Percentiles rank a stretch among this genome's conserved stretches.
Evolutionary conservation across 2,888 invertebrate species (phyloP).

Genomic region (Sclerodermus sp.): DNA sequence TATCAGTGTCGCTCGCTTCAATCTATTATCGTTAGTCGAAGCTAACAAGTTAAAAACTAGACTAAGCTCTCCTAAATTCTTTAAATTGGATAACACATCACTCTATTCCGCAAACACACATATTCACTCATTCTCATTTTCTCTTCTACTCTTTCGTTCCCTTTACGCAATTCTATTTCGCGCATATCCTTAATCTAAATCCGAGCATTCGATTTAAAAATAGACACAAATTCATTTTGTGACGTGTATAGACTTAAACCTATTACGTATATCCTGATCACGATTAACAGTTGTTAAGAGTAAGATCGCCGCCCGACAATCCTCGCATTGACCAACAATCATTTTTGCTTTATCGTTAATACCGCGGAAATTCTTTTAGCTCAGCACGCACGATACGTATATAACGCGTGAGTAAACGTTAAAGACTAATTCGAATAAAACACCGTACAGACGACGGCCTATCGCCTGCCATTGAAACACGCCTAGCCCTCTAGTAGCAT

Average conservation of each 20-base stretch:
- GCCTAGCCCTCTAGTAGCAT: conserved; percentile 21
- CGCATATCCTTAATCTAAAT: conserved; percentile 24
- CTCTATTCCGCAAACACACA: conserved; percentile 3
- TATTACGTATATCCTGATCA: conserved; percentile 58
- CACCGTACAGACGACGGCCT: conserved; percentile 16
- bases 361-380: too few species aligned
- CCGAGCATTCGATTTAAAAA: conserved; percentile 51
- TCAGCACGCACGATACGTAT: conserved; percentile 10
- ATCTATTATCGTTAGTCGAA: conserved; percentile 17
- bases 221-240: conserved; percentile 51
- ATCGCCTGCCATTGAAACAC: conserved; percentile 25
- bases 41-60: conserved; percentile 42
- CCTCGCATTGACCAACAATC: neutral
- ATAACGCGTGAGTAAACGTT: conserved; percentile 6
- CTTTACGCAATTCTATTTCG: conserved; percentile 1
- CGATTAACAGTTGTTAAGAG: conserved; percentile 39
- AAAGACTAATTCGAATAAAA: conserved; percentile 15
- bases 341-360: too few species aligned
- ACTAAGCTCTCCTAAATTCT: conserved; percentile 22
- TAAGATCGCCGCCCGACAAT: neutral
- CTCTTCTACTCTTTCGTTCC: conserved; percentile 3
- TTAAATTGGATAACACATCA: conserved; percentile 12
- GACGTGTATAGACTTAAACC: conserved; percentile 43
- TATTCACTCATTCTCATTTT: neutral
- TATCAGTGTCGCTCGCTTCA: conserved; percentile 25